phyloP scores from a whole-genome alignment of 2,888 invertebrate species.

The Podabrus alpinus region DNA sequence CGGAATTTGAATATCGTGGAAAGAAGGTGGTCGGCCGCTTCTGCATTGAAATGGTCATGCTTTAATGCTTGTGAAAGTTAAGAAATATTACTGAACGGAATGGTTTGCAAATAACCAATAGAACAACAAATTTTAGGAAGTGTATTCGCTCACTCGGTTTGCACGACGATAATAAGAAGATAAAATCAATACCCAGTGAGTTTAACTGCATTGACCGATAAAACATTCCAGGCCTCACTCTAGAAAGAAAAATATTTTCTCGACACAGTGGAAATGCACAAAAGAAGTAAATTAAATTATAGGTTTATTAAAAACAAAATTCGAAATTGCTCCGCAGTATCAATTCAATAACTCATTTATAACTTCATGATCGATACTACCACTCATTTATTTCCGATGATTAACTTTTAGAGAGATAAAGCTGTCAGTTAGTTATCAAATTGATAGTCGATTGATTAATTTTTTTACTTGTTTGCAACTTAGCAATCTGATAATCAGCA shows the following conservation, averaged over 20 bases:
- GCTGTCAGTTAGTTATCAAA: neutral
- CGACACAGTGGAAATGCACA: neutral
- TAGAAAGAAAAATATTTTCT: neutral
- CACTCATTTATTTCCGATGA: neutral
- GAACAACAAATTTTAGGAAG: neutral
- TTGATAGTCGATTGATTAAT: neutral
- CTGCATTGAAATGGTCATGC: constrained; percentile 20
- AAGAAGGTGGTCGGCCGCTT: constrained; percentile 15
- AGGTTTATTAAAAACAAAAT: neutral
- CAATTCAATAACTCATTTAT: neutral
- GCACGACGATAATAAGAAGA: neutral
- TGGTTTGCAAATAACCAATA: neutral
- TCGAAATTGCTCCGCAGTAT: neutral
- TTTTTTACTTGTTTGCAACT: neutral
- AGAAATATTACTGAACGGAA: neutral
- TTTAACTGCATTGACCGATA: neutral
- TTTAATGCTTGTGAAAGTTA: constrained; percentile 23
- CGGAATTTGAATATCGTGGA: neutral
- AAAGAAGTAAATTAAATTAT: neutral
- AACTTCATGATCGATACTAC: neutral
- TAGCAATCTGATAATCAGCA: neutral
- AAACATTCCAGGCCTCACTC: neutral
- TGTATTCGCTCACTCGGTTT: neutral
- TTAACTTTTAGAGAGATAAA: neutral
- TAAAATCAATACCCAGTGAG: neutral